These are phyloP conservation scores for Caenorhabditis auriculariae DNA, from an alignment of 2,888 invertebrate species.

Conservation along the genomic window DNA sequence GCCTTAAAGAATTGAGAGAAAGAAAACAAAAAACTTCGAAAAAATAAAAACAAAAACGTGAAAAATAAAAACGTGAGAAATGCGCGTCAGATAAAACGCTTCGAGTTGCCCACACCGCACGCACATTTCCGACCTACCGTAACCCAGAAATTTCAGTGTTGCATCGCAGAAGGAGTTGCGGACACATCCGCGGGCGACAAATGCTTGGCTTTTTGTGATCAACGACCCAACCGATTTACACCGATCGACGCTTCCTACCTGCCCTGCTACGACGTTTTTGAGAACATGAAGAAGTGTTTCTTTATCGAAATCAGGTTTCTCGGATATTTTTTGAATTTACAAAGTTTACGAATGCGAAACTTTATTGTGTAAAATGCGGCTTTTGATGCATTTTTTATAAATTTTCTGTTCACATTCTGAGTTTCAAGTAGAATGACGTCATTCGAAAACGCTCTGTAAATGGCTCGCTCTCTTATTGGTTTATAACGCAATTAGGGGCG, in stretches of 20 bases:
- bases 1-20: too few species aligned
- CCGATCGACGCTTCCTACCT: constrained; percentile 29
- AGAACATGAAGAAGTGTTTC: constrained; percentile 38
- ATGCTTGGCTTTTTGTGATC: constrained; percentile 40
- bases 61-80: background rate
- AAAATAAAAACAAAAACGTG: too few species aligned
- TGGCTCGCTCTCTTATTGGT: too few species aligned
- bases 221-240: constrained; percentile 37
- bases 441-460: too few species aligned
- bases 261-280: constrained; percentile 37
- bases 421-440: too few species aligned
- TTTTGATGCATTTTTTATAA: too few species aligned
- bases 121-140: background rate
- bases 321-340: too few species aligned
- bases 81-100: background rate
- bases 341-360: too few species aligned
- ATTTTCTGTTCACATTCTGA: too few species aligned
- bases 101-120: background rate
- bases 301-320: constrained; percentile 26
- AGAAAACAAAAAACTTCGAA: too few species aligned
- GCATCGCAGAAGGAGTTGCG: constrained; percentile 20
- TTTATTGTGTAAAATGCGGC: too few species aligned
- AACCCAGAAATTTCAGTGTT: constrained; percentile 30
- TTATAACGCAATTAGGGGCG: too few species aligned
- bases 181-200: constrained; percentile 30